Evolutionary conservation across 2,888 invertebrate species (phyloP).

Genomic region (Agelastica alni): DNA sequence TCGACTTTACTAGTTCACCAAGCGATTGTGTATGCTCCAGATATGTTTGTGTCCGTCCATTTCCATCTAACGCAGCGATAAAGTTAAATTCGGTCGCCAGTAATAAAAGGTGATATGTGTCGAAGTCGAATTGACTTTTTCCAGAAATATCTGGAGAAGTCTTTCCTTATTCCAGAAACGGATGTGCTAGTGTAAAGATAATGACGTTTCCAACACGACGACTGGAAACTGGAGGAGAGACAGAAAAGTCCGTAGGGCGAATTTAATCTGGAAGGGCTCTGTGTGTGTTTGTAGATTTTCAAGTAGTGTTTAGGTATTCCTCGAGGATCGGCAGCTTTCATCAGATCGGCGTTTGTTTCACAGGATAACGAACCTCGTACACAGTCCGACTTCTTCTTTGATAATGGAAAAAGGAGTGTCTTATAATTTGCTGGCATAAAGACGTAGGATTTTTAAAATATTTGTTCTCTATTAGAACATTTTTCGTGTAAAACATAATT

Average conservation of each 20-base stretch:
- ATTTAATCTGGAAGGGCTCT: conserved; percentile 54
- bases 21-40: background rate
- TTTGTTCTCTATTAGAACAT: no score
- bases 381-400: conserved; percentile 40
- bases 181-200: conserved; percentile 55
- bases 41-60: background rate
- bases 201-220: conserved; percentile 56
- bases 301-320: conserved; percentile 58
- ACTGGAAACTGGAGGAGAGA: conserved; percentile 51
- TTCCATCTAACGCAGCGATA: background rate
- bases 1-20: no score
- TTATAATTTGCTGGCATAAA: conserved; percentile 36
- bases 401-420: conserved; percentile 44
- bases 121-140: background rate
- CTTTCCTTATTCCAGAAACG: conserved; percentile 49
- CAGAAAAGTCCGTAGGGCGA: conserved; percentile 54
- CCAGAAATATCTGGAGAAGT: conserved; percentile 31
- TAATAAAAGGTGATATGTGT: conserved; percentile 37
- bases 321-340: conserved; percentile 52
- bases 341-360: conserved; percentile 50
- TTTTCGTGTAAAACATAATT: no score
- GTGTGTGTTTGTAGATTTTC: conserved; percentile 56
- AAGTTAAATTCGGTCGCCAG: conserved; percentile 24
- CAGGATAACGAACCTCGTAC: conserved; percentile 48
- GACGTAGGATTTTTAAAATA: conserved; percentile 16